phyloP scores from a whole-genome alignment of 2,113 vertebrate genomes.

The Gasterosteus aculeatus region DNA sequence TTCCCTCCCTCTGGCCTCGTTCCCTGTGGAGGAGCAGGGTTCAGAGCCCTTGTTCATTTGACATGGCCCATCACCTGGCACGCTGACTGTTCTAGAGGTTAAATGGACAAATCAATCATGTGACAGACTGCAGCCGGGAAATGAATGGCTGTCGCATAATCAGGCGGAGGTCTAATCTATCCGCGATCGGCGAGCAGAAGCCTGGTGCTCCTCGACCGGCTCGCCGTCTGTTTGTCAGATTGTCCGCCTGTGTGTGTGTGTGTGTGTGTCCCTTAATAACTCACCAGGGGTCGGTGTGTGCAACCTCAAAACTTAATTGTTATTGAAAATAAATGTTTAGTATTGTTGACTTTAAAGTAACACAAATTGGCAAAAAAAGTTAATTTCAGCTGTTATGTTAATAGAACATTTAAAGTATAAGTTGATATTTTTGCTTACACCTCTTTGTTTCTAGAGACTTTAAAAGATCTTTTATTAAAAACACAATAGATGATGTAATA shows the following conservation, averaged over 20 bases:
- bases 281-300: background rate
- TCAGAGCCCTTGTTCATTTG: conserved; percentile 78
- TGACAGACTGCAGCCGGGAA: conserved; percentile 78
- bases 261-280: conserved; percentile 14
- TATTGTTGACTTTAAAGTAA: background rate
- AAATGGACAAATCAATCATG: conserved; percentile 84
- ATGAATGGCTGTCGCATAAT: conserved; percentile 79
- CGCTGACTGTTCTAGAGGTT: conserved; percentile 75
- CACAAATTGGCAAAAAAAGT: background rate
- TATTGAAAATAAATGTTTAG: background rate
- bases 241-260: conserved; percentile 12
- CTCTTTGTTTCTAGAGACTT: background rate
- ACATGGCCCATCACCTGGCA: conserved; percentile 76
- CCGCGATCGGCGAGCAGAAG: conserved; percentile 64
- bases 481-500: background rate
- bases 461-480: background rate
- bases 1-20: conserved; percentile 12
- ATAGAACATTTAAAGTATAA: background rate
- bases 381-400: background rate
- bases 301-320: background rate
- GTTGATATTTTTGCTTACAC: background rate
- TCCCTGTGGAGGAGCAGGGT: conserved; percentile 58
- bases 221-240: conserved; percentile 50
- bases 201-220: conserved; percentile 53
- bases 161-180: conserved; percentile 73